Base-by-base conservation (phyloP, 2,113 vertebrate genomes). In the Nycticryphes semicollaris region DNA sequence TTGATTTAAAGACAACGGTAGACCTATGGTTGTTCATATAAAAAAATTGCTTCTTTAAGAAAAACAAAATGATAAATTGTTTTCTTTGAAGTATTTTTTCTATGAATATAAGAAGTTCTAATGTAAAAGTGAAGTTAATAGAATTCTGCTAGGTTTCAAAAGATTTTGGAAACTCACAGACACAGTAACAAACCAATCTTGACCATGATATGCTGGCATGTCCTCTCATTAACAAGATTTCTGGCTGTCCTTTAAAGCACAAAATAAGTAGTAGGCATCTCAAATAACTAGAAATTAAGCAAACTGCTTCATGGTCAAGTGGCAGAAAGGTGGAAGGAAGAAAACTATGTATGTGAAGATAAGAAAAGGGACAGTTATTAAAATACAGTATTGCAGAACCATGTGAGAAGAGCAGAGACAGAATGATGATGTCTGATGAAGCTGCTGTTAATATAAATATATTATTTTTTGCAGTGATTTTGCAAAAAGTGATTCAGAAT, bases 1-100 rank as follows among this genome's bases (percentile, higher is more conserved):
- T 84, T 96, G 83, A 92, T 91, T 89, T 94, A 68, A 95, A 73
- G 76, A 90, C 86, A 95, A 57, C 63, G 33, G 57, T 47, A 91
- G 19, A 28, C 30, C 48, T 70, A 14, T 19, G 43, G 33, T 15
- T 88, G 19, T 84, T 93, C 74, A 63, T 69, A 74, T 64, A 39
- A 41, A 68, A 68, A 50, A 87, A 57, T 19, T 59, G n/a, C 28
- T 63, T 63, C 37, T 90, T 82, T 67, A 86, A 54, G 51, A 73
- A 92, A 85, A 84, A 13, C 6, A 85, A 87, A 69, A 88, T 48
- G 5, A 94, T 63, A 80, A 95, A 93, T 85, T 4, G 4, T 25
- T 91, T 80, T 93, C 15, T 86, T 94, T 80, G 28, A 47, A 37
- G 5, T 41, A 84, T 90, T 95, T 74, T 3, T 84, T 96, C 69